Percentiles rank a stretch among this genome's conserved stretches.
Evolutionary conservation across 2,797 vertebrate species (phyloP).

Genomic region (Cyclura pinguis): DNA sequence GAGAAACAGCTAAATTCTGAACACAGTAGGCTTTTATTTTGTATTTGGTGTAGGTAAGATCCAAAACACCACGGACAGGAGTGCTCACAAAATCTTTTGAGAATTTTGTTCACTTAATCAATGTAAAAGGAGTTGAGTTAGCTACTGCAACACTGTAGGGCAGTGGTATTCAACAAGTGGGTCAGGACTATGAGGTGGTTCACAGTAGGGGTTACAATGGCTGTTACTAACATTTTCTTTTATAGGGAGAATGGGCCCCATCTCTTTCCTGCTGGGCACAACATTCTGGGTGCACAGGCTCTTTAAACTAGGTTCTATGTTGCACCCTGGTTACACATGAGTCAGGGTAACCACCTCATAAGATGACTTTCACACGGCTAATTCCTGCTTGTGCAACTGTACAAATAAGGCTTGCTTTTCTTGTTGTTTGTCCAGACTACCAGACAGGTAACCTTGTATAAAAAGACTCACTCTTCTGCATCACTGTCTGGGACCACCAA

Average conservation of each 20-base stretch:
- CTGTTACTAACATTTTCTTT: neutral
- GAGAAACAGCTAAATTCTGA: neutral
- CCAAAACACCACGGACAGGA: neutral
- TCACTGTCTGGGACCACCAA: neutral
- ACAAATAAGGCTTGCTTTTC: neutral
- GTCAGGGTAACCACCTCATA: neutral
- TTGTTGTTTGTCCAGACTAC: neutral
- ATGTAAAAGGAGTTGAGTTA: neutral
- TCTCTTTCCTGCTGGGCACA: neutral
- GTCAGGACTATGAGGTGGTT: neutral
- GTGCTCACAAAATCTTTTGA: neutral
- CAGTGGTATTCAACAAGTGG: neutral
- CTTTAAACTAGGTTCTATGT: neutral
- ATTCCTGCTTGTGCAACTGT: neutral
- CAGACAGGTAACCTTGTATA: neutral
- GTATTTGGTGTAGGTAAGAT: neutral
- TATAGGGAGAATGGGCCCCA: neutral
- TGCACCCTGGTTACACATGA: neutral
- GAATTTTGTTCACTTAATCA: neutral
- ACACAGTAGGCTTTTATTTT: neutral
- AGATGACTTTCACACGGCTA: neutral
- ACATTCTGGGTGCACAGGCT: neutral
- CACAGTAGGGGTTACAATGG: neutral
- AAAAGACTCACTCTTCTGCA: neutral
- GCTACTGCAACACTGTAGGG: neutral